Evolutionary conservation across 2,113 vertebrate genomes (phyloP), one percentile per base, ranked within the genome.

Genomic region (Sciurus niger): DNA sequence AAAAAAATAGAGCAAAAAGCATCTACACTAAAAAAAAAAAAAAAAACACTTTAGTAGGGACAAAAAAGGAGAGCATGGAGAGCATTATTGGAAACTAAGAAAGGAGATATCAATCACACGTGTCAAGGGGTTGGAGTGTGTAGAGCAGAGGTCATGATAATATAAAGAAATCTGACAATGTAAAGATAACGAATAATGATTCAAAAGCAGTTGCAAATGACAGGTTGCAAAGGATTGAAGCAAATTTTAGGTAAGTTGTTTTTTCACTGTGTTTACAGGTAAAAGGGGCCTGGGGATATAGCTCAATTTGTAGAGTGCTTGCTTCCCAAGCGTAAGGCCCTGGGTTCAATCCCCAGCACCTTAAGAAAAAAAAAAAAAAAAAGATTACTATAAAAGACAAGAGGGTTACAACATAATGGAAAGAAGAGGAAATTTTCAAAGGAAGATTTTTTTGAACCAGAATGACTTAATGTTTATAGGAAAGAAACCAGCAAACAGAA

Each of bases 1-100:
- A 89, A 95, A 86, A 65, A 80, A 88, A 93, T 48, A 85, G 8
- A 80, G 89, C 18, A 80, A 65, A 92, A 84, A 25, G 6, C 22
- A 68, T 65, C 70, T 24, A 63, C n/a, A 89, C 1, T 28, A 16
- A 24, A 80, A 58, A 94, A 48, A 40, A 40, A 63, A 8, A 14
- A 22, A 80, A 58, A 93, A 43, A 58, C 9, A n/a, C n/a, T n/a
- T 28, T 70, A 43, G 8, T 25, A 80, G 48, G 18, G 22, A 46
- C 16, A 30, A 53, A 80, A 90, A 40, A 73, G 70, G 28, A 37
- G 37, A 37, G 37, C 37, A 37, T 37, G 37, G 30, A 79, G 8
- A 74, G 1, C 53, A 6, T 11, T 77, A 82, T 70, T 76, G 88
- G 22, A 96, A 92, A 25, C 34, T 37, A 85, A 84, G n/a, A 58